phyloP scores from a whole-genome alignment of 2,113 vertebrate species.

The Apaloderma vittatum region DNA sequence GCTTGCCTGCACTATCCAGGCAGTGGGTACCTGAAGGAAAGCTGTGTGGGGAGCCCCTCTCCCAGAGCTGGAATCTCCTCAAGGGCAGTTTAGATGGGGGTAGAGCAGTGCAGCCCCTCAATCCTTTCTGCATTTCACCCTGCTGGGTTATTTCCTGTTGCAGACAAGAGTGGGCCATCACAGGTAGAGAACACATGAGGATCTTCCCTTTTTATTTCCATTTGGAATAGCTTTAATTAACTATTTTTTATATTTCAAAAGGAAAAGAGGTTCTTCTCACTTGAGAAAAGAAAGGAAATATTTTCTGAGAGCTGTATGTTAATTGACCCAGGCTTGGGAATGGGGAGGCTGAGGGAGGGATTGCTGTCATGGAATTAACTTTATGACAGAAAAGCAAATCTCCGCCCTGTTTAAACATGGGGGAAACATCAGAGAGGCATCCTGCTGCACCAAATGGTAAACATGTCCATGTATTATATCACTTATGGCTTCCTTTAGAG shows the following conservation, averaged over 20 bases:
- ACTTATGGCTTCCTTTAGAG: conserved; percentile 65
- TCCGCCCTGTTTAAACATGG: conserved; percentile 62
- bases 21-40: neutral
- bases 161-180: neutral
- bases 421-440: conserved; percentile 60
- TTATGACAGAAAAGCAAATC: conserved; percentile 65
- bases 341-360: neutral
- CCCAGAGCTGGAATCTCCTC: neutral
- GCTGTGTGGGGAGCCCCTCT: neutral
- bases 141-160: neutral
- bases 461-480: conserved; percentile 72
- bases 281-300: neutral
- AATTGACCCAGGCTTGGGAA: neutral
- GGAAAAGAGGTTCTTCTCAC: neutral
- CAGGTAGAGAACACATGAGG: neutral
- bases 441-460: conserved; percentile 61
- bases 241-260: neutral
- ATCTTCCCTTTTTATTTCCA: neutral
- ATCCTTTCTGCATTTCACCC: neutral
- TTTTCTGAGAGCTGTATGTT: neutral
- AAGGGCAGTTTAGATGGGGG: neutral
- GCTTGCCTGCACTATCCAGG: neutral
- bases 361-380: conserved; percentile 42
- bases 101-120: neutral
- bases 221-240: neutral